Evolutionary conservation across 2,888 invertebrate genomes (phyloP), one percentile per base, ranked within the genome.

Genomic region (Apodemia hepburni): DNA sequence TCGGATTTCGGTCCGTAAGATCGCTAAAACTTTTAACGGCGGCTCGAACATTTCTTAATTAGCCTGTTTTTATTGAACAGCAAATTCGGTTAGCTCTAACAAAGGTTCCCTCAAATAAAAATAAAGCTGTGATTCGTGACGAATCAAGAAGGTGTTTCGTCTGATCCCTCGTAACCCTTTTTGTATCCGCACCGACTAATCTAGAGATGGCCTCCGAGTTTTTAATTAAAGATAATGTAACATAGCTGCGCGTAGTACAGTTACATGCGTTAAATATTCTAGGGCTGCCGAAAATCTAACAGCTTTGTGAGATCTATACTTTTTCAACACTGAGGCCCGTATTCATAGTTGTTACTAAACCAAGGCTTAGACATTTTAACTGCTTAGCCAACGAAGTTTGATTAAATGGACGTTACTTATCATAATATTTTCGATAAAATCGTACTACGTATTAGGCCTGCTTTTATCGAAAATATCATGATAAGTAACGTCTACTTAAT

Each of bases 181-280:
- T 89, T 90, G 85, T 87, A 83, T 79, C 78, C 79, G 81, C 75
- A 79, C 84, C 74, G 79, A 82, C 87, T 88, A 89, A 91, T 89
- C 90, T 86, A 87, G 82, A 80, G 85, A 82, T 84, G 83, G 85
- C 76, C 81, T 79, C 80, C 76, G 75, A 78, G 81, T 81, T 90
- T 88, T 88, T 91, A 91, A 91, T 90, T 91, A 90, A 89, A 87
- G 81, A 85, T 87, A 86, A 85, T 85, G 80, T 80, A 77, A 85
- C 88, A 89, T 89, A 84, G 83, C 85, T 77, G 73, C 89, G 86
- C 88, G 90, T 87, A 80, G 74, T 75, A 79, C 77, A 76, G 73
- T 70, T 71, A 71, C 70, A 66, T 66, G 69, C 69, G 69, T 68
- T 71, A 69, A 64, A 72, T 66, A 68, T 70, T 66, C 69, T 73